Conservation (phyloP, 1,140 invertebrate species). For the Rhizoglyphus robini region DNA sequence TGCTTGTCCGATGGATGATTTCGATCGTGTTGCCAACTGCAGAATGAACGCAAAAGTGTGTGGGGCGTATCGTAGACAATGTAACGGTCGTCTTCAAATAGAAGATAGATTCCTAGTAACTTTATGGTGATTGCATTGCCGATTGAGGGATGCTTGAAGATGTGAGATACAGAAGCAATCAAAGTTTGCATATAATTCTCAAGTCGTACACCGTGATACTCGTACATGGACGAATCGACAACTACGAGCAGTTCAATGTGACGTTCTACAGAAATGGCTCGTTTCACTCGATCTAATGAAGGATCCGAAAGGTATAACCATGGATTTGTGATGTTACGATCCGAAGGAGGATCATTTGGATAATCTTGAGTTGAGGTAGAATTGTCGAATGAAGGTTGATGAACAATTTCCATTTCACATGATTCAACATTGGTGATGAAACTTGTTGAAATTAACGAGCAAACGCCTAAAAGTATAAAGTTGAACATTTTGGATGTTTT, state of each 20-base stretch:
- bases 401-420: background rate
- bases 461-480: too few relatives aligned
- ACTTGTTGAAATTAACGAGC: too few relatives aligned
- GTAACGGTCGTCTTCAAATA: constrained; percentile 25
- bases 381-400: background rate
- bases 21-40: constrained; percentile 48
- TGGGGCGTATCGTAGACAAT: constrained; percentile 34
- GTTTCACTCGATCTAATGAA: constrained; percentile 9
- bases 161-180: constrained; percentile 60
- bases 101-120: constrained; percentile 50
- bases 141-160: constrained; percentile 63
- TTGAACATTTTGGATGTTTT: too few relatives aligned
- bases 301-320: background rate
- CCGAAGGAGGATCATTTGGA: background rate
- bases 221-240: constrained; percentile 58
- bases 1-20: constrained; percentile 39
- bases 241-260: constrained; percentile 65
- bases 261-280: constrained; percentile 43
- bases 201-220: constrained; percentile 51
- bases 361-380: background rate
- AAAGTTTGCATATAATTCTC: constrained; percentile 59
- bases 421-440: too few relatives aligned
- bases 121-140: constrained; percentile 63
- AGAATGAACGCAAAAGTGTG: constrained; percentile 54
- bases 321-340: background rate